A percentile compares a stretch with the other conserved stretches of the same genome.
phyloP scores from a whole-genome alignment of 2,888 invertebrate species.

The Epiblema foenella region DNA sequence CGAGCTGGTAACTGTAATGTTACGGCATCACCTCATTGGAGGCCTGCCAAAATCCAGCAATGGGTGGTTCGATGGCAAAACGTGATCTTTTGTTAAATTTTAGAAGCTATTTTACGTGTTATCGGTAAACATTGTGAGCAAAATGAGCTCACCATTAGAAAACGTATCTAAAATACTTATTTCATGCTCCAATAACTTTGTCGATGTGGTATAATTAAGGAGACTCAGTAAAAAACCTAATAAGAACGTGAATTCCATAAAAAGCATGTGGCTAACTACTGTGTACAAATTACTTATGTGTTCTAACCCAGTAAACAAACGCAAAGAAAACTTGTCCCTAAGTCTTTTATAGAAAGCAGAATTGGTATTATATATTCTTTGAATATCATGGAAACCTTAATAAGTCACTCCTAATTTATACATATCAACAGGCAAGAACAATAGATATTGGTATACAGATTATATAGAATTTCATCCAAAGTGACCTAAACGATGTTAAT shows the following conservation, averaged over 20 bases:
- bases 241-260: not conserved
- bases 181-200: conserved; percentile 17
- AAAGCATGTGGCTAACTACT: not conserved
- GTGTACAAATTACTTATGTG: not conserved
- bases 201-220: conserved; percentile 4
- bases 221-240: not conserved
- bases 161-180: not conserved
- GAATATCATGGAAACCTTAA: not conserved
- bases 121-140: not conserved
- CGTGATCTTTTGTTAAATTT: conserved; percentile 26
- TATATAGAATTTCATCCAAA: too few relatives aligned
- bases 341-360: not conserved
- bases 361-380: not conserved
- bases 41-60: conserved; percentile 35
- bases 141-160: not conserved
- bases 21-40: conserved; percentile 38
- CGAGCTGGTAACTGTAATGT: conserved; percentile 37
- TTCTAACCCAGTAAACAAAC: not conserved
- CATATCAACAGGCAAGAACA: too few relatives aligned
- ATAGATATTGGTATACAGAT: too few relatives aligned
- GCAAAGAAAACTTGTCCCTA: not conserved
- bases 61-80: conserved; percentile 31
- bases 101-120: conserved; percentile 1
- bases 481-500: too few relatives aligned
- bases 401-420: too few relatives aligned